Conservation (phyloP, 2,888 invertebrate species). For the Sisyra nigra region DNA sequence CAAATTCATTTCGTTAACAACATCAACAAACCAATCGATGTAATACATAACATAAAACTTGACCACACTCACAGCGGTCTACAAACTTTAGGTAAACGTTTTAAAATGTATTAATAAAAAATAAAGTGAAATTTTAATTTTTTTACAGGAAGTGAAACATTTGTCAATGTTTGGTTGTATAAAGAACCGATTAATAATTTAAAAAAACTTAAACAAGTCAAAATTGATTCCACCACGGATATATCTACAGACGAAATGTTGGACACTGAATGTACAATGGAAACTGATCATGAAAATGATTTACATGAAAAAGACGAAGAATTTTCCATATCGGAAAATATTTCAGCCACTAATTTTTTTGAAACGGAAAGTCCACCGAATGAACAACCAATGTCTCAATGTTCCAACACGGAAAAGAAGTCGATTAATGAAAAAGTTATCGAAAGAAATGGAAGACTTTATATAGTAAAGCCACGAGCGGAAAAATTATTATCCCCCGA, state of each 20-base stretch:
- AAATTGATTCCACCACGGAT: conserved; percentile 7
- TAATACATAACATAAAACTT: conserved; percentile 64
- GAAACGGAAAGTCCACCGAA: too few relatives aligned
- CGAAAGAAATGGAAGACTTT: too few relatives aligned
- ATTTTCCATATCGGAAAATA: too few relatives aligned
- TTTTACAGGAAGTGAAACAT: conserved; percentile 58
- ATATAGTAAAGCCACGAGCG: too few relatives aligned
- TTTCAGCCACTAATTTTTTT: too few relatives aligned
- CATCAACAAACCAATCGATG: conserved; percentile 59
- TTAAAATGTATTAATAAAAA: conserved; percentile 4
- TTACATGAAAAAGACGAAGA: not conserved
- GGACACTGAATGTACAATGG: not conserved
- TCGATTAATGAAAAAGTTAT: too few relatives aligned
- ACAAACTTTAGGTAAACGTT: conserved; percentile 52
- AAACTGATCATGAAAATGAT: not conserved
- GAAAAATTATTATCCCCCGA: too few relatives aligned
- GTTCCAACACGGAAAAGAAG: too few relatives aligned
- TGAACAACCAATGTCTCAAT: too few relatives aligned
- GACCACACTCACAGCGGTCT: conserved; percentile 70
- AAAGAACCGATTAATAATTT: conserved; percentile 10
- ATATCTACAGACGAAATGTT: conserved; percentile 5
- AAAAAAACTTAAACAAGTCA: conserved; percentile 9
- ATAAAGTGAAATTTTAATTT: conserved; percentile 10
- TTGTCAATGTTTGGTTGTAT: conserved; percentile 55
- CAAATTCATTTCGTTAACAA: conserved; percentile 61